Conservation (phyloP, 2,888 invertebrate species). For the Tigriopus californicus region DNA sequence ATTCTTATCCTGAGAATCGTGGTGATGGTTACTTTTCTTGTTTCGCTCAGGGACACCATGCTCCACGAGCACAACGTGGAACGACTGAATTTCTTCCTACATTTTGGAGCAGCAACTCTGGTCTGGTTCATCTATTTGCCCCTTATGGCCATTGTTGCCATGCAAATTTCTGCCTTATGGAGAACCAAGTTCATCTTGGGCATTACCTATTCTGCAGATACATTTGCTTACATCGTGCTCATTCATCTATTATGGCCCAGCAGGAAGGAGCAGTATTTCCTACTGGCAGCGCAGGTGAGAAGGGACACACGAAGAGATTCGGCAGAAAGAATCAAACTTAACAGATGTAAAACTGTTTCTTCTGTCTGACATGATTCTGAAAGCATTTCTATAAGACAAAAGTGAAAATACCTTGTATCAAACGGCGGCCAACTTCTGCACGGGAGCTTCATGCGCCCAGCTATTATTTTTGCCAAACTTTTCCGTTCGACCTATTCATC, state of each 20-base stretch:
- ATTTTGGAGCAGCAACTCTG: constrained; percentile 88
- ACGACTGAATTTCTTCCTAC: constrained; percentile 77
- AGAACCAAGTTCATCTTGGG: constrained; percentile 80
- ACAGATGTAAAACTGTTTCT: too few species aligned
- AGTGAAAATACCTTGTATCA: too few species aligned
- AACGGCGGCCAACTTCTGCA: too few species aligned
- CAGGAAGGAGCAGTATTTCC: constrained; percentile 72
- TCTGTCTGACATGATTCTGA: too few species aligned
- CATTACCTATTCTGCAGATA: constrained; percentile 90
- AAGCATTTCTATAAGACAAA: too few species aligned
- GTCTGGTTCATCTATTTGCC: constrained; percentile 98
- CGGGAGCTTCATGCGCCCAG: too few species aligned
- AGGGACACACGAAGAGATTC: neutral
- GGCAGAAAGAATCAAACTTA: too few species aligned
- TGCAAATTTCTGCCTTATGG: constrained; percentile 86
- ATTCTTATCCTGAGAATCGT: constrained; percentile 64
- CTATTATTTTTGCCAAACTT: too few species aligned
- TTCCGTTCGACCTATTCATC: too few species aligned
- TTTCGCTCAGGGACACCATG: constrained; percentile 51
- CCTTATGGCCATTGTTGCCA: constrained; percentile 73
- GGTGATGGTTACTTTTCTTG: constrained; percentile 75
- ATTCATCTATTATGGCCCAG: constrained; percentile 91
- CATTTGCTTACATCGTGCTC: constrained; percentile 83
- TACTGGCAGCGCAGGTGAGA: constrained; percentile 44
- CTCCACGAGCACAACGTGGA: constrained; percentile 56